Evolutionary conservation across 2,113 vertebrate species (phyloP).

Genomic region (Notechis scutatus): DNA sequence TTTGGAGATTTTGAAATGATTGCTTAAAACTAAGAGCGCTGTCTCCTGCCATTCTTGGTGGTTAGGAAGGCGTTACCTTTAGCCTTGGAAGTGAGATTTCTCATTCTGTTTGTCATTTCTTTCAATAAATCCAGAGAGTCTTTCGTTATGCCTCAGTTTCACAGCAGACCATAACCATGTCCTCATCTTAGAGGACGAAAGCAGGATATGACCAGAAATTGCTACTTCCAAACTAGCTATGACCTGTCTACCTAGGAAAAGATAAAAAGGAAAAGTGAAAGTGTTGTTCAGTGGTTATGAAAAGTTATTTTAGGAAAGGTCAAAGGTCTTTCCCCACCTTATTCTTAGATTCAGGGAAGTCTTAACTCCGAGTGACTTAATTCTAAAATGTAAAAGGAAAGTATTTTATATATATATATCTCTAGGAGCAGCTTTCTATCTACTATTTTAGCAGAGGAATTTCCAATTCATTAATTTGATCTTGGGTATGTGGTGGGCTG

Average conservation of each 20-base stretch:
- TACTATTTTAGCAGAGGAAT: background rate
- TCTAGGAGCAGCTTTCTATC: background rate
- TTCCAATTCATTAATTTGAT: background rate
- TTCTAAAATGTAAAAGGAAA: background rate
- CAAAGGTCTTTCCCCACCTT: background rate
- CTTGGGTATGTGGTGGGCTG: background rate
- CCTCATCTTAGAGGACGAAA: background rate
- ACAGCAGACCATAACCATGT: background rate
- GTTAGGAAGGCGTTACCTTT: background rate
- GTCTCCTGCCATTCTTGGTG: background rate
- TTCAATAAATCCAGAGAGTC: background rate
- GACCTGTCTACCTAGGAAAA: background rate
- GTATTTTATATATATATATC: background rate
- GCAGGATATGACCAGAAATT: background rate
- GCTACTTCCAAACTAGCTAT: background rate
- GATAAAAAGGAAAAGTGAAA: background rate
- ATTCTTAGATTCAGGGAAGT: background rate
- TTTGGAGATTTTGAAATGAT: background rate
- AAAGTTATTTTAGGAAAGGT: background rate
- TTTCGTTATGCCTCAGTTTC: background rate
- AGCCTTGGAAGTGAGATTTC: background rate
- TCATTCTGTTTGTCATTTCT: background rate
- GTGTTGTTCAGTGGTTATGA: background rate
- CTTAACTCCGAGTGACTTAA: background rate
- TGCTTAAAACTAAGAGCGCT: background rate